phyloP scores from a whole-genome alignment of 2,113 vertebrate genomes.

The Isichthys henryi region DNA sequence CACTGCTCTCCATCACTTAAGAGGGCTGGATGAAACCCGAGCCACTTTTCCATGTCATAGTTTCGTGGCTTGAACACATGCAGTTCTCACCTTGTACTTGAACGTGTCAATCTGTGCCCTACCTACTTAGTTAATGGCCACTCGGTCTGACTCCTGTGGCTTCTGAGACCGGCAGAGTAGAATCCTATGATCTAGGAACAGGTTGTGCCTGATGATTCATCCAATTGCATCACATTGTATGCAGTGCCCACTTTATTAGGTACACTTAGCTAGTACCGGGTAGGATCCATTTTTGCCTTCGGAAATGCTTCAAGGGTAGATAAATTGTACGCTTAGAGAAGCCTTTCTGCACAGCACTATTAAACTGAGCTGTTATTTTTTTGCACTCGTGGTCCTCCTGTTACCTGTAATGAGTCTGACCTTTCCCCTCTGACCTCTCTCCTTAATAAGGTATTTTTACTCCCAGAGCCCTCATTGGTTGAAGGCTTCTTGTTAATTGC shows the following conservation, averaged over 20 bases:
- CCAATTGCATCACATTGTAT: not conserved
- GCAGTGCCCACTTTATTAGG: not conserved
- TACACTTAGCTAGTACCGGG: not conserved
- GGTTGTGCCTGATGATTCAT: not conserved
- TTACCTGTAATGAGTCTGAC: not conserved
- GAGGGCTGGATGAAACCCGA: not conserved
- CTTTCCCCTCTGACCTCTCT: not conserved
- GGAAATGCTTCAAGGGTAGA: not conserved
- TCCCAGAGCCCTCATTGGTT: not conserved
- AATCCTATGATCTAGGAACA: not conserved
- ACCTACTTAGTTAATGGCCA: not conserved
- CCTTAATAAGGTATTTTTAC: not conserved
- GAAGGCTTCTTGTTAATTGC: not conserved
- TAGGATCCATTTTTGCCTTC: not conserved
- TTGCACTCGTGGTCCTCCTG: not conserved
- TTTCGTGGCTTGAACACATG: not conserved
- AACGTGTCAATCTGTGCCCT: not conserved
- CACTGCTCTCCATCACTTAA: not conserved
- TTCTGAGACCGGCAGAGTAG: not conserved
- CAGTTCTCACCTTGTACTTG: not conserved
- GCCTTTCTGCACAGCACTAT: not conserved
- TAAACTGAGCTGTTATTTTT: not conserved
- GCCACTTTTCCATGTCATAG: not conserved
- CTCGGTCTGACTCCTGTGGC: not conserved
- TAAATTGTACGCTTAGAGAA: not conserved